Percentiles rank a stretch among this genome's conserved stretches.
These are phyloP conservation scores for Grantiella picta DNA, from an alignment of 2,113 vertebrate genomes.

Conservation along the genomic window DNA sequence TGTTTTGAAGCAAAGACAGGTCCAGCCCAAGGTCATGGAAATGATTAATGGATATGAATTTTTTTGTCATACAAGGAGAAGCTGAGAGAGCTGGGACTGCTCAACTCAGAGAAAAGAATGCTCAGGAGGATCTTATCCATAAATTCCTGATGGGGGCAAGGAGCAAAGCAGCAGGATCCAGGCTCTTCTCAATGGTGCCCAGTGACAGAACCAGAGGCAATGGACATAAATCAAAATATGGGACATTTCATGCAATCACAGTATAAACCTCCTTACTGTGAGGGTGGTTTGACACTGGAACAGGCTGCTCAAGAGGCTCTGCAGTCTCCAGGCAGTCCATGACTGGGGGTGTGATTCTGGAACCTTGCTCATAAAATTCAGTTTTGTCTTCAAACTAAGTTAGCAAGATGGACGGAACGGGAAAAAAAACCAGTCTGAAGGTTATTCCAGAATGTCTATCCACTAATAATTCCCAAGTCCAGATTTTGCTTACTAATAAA, in stretches of 20 bases:
- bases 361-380: background rate
- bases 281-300: background rate
- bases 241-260: background rate
- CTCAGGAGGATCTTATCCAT: background rate
- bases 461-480: background rate
- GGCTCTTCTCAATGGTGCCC: background rate
- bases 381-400: background rate
- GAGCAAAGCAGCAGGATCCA: background rate
- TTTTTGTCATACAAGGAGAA: background rate
- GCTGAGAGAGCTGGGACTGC: background rate
- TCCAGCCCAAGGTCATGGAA: background rate
- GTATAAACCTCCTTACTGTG: background rate
- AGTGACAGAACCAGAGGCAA: background rate
- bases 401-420: background rate
- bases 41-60: background rate
- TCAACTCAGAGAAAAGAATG: background rate
- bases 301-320: background rate
- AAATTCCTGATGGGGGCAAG: background rate
- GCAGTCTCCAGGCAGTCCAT: accelerated
- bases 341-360: background rate
- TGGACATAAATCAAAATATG: background rate
- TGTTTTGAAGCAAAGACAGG: background rate
- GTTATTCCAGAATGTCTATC: background rate
- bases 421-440: background rate
- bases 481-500: background rate